Conservation (phyloP, 2,888 invertebrate species). For the Tipula helvola region DNA sequence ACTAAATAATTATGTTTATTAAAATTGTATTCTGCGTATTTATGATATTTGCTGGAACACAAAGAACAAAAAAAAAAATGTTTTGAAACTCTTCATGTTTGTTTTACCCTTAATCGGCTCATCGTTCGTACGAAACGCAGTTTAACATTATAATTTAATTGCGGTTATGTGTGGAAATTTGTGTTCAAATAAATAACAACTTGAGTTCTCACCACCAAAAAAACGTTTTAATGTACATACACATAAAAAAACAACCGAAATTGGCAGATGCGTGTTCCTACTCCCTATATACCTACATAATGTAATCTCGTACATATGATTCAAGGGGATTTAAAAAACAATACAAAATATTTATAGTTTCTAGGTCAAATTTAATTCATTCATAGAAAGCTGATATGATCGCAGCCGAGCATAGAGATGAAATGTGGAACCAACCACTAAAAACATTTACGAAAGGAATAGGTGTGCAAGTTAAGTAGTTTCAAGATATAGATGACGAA, state of each 20-base stretch:
- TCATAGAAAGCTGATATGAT: background rate
- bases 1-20: background rate
- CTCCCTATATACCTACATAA: background rate
- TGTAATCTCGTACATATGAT: background rate
- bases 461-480: background rate
- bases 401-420: background rate
- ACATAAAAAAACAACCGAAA: background rate
- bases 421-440: background rate
- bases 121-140: background rate
- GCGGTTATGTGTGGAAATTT: background rate
- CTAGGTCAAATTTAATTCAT: background rate
- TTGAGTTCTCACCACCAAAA: background rate
- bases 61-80: background rate
- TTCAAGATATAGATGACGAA: background rate
- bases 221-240: background rate
- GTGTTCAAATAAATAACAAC: background rate
- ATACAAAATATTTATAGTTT: background rate
- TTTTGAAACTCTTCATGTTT: background rate
- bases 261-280: background rate
- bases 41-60: background rate
- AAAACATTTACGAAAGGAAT: background rate
- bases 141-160: background rate
- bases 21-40: background rate
- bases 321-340: background rate
- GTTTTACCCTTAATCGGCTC: background rate